Conservation (phyloP, 1,140 invertebrate species). For the Phenacoccus solenopsis region DNA sequence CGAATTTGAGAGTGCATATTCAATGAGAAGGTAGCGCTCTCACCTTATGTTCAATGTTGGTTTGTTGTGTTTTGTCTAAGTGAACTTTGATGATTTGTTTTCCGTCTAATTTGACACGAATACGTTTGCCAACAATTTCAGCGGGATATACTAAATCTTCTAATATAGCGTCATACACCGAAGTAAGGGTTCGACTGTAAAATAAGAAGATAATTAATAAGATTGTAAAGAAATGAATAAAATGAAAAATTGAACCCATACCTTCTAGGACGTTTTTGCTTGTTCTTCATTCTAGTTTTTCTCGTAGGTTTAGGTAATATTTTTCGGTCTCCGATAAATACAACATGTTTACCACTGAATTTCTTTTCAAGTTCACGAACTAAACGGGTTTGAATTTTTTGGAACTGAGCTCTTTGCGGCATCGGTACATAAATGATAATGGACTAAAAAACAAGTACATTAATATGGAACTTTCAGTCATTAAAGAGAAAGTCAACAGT, state of each 20-base stretch:
- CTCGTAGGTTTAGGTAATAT: constrained; percentile 96
- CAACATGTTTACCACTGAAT: constrained; percentile 97
- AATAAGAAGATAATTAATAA: constrained; percentile 20
- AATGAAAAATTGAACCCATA: constrained; percentile 28
- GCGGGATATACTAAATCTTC: constrained; percentile 98
- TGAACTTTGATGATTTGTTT: constrained; percentile 96
- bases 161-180: constrained; percentile 92
- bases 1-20: constrained; percentile 19
- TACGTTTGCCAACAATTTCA: constrained; percentile 98
- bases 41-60: constrained; percentile 99
- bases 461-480: neutral
- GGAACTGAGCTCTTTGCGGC: constrained; percentile 91
- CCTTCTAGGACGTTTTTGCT: constrained; percentile 94
- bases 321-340: constrained; percentile 94
- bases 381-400: constrained; percentile 91
- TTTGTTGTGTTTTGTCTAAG: constrained; percentile 96
- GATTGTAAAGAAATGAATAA: neutral
- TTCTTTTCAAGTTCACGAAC: constrained; percentile 99
- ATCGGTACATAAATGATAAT: constrained; percentile 99
- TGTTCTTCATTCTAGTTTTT: constrained; percentile 84
- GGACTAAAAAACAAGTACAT: neutral
- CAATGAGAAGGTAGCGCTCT: constrained; percentile 23
- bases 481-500: constrained; percentile 10
- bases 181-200: constrained; percentile 78
- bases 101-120: constrained; percentile 89